These are phyloP conservation scores for Tridacna gigas DNA, from an alignment of 2,888 invertebrate genomes.

Conservation along the genomic window DNA sequence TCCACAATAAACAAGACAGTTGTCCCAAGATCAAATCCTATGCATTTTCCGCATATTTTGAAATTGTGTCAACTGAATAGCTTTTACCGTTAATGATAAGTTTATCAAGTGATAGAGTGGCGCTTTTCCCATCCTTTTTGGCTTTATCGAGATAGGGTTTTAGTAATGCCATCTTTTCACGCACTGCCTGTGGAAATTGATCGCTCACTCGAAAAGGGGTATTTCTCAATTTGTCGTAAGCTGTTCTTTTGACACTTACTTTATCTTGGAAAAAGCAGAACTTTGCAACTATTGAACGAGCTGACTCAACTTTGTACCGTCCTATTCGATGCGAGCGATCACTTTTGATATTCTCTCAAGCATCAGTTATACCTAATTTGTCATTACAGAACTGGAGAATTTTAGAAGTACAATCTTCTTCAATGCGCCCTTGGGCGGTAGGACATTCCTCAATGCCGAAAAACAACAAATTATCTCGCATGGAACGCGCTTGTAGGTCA, in stretches of 20 bases:
- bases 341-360: constrained; percentile 1
- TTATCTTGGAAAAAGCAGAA: constrained; percentile 15
- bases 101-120: too few species aligned
- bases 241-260: not conserved
- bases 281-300: not conserved
- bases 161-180: too few species aligned
- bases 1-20: too few species aligned
- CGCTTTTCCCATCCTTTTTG: too few species aligned
- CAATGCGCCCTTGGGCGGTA: not conserved
- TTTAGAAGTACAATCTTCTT: not conserved
- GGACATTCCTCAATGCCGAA: not conserved
- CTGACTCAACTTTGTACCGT: not conserved
- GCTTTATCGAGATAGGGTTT: too few species aligned
- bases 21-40: too few species aligned
- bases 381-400: not conserved
- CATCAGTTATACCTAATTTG: not conserved
- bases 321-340: constrained; percentile 14
- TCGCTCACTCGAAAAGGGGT: constrained; percentile 6
- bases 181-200: not conserved
- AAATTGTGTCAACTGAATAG: too few species aligned
- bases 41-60: too few species aligned
- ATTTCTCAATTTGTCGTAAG: not conserved
- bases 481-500: constrained; percentile 1
- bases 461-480: constrained; percentile 14
- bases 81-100: too few species aligned